Evolutionary conservation across 2,888 invertebrate genomes (phyloP).

Genomic region (Agrochola lota): DNA sequence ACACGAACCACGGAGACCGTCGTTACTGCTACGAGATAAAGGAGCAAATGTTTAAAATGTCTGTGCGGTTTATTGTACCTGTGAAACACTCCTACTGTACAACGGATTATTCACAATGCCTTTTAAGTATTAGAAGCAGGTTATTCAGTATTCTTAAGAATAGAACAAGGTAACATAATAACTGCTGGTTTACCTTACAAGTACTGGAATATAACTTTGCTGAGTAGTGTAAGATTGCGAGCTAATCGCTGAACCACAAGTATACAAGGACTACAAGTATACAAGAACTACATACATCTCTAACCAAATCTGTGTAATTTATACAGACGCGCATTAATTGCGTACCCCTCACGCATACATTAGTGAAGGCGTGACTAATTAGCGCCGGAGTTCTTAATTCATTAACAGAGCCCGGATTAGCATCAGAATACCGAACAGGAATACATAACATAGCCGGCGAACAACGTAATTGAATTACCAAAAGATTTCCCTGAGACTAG

Average conservation of each 20-base stretch:
- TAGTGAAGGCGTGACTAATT: slow-evolving; percentile 40
- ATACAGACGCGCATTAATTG: slow-evolving; percentile 36
- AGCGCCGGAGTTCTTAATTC: slow-evolving; percentile 46
- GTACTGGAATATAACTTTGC: neutral
- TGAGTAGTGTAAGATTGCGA: neutral
- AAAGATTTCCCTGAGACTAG: slow-evolving; percentile 9
- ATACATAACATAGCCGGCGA: slow-evolving; percentile 9
- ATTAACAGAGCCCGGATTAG: slow-evolving; percentile 39
- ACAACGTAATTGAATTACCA: slow-evolving; percentile 34
- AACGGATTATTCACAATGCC: slow-evolving; percentile 3
- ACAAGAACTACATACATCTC: slow-evolving; percentile 13
- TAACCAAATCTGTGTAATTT: slow-evolving; percentile 28
- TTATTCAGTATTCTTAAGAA: neutral
- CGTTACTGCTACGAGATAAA: neutral
- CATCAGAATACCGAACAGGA: slow-evolving; percentile 33
- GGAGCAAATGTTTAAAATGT: neutral
- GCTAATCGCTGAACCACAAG: neutral
- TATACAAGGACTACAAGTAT: slow-evolving; percentile 4
- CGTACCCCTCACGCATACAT: slow-evolving; percentile 34
- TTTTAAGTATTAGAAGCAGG: neutral
- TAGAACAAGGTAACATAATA: neutral
- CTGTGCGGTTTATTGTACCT: neutral
- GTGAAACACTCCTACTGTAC: neutral
- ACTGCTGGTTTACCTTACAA: neutral
- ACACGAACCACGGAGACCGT: neutral